Evolutionary conservation across 2,888 invertebrate genomes (phyloP).

Genomic region (Amphimallon solstitiale): DNA sequence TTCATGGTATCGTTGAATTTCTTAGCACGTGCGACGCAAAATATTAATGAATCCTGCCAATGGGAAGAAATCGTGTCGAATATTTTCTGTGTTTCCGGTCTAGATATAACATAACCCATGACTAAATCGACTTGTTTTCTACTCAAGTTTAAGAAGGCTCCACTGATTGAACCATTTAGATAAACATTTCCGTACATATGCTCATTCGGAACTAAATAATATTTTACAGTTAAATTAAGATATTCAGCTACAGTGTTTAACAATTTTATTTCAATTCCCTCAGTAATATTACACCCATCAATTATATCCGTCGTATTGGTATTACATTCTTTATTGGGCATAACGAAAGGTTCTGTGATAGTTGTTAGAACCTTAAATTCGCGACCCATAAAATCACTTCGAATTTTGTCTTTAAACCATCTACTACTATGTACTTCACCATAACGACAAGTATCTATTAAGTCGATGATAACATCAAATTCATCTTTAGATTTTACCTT

Average conservation of each 20-base stretch:
- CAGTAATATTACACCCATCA: constrained; percentile 39
- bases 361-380: constrained; percentile 53
- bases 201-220: constrained; percentile 42
- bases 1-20: constrained; percentile 47
- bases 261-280: constrained; percentile 53
- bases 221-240: constrained; percentile 50
- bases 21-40: constrained; percentile 57
- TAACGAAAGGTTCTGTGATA: constrained; percentile 56
- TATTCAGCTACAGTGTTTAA: constrained; percentile 50
- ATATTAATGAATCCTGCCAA: constrained; percentile 54
- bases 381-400: constrained; percentile 54
- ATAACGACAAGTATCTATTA: constrained; percentile 48
- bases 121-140: constrained; percentile 53
- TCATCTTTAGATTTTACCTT: constrained; percentile 51
- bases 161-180: constrained; percentile 49
- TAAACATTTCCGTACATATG: constrained; percentile 49
- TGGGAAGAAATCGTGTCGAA: constrained; percentile 57
- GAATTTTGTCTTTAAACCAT: constrained; percentile 53
- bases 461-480: constrained; percentile 37
- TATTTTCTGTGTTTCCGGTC: constrained; percentile 47
- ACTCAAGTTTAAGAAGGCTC: constrained; percentile 50
- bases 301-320: too few species aligned
- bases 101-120: constrained; percentile 56
- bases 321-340: constrained; percentile 45
- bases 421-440: constrained; percentile 42